These are phyloP conservation scores for Flexamia atlantica DNA, from an alignment of 2,888 invertebrate genomes.

Conservation along the genomic window DNA sequence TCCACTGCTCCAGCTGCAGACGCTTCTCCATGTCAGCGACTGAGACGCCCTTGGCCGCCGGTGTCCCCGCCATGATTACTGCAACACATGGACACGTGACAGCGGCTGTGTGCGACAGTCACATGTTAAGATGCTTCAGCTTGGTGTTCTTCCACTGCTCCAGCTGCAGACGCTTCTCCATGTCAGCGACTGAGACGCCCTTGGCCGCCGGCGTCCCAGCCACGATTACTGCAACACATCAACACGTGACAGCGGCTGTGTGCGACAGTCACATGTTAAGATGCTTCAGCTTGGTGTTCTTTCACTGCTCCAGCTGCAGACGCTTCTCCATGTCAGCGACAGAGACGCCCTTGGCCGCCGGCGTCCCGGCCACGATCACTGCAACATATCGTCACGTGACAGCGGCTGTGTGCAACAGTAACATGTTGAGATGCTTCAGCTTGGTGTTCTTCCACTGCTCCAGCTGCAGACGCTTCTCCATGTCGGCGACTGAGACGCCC, in stretches of 20 bases:
- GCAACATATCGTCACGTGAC: conserved; percentile 25
- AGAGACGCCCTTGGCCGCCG: conserved; percentile 82
- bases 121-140: conserved; percentile 92
- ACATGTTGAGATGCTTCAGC: conserved; percentile 83
- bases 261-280: conserved; percentile 92
- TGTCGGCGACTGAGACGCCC: conserved; percentile 91
- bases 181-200: conserved; percentile 91
- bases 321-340: conserved; percentile 89
- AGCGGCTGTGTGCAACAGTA: not conserved
- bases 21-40: conserved; percentile 89
- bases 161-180: conserved; percentile 86
- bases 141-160: conserved; percentile 93
- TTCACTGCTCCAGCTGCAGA: conserved; percentile 88
- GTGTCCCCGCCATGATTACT: conserved; percentile 68
- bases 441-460: conserved; percentile 88
- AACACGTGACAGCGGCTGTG: conserved; percentile 80
- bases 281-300: conserved; percentile 92
- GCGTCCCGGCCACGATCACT: conserved; percentile 68
- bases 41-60: conserved; percentile 81
- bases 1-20: conserved; percentile 88
- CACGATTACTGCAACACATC: conserved; percentile 64
- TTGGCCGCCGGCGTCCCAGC: conserved; percentile 68
- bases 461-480: conserved; percentile 85
- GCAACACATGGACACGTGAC: not conserved
- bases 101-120: conserved; percentile 86